Base-by-base conservation (phyloP, 2,797 vertebrate genomes). In the Xiphorhynchus erythropygius region DNA sequence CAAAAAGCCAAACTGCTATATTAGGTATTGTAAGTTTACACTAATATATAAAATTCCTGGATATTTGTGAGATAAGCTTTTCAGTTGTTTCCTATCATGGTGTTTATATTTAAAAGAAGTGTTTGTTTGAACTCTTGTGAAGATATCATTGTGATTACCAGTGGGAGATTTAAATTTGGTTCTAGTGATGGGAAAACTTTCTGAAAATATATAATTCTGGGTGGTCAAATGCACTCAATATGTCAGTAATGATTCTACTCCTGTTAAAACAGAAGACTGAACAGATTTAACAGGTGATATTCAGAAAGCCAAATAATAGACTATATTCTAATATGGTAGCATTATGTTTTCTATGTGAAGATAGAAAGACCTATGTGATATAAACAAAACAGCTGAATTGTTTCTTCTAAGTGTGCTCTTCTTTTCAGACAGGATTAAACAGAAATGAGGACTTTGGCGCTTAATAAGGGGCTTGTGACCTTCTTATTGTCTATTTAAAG, bases 141-240 rank as follows among this genome's bases (percentile, higher is more conserved):
- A 85, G n/a, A 39, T 37, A 44, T 7, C 55, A 5, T 52, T 83
- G 32, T 1, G 0, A 60, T 50, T 74, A 42, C 18, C 37, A 71
- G 46, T 55, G 27, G 24, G 27, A 69, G 22, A 77, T 57, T 80
- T 33, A 50, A 22, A 78, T 91, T 75, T 89, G 6, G 11, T 65
- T 93, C 84, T 46, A 68, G 18, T 41, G 22, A 62, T 46, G 13
- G 60, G 80, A 88, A 89, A 68, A 5, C 7, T 4, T 84, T 68
- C 62, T 84, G 69, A 92, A 92, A 93, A 81, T 46, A 75, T 35
- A 27, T 86, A 64, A 30, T 81, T 90, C 76, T 84, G 75, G n/a
- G 57, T 86, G 76, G 65, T 70, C 73, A 84, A 64, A 57, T 30
- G 13, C 68, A 25, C 17, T 70, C 7, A 52, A 5, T 80, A 30